A percentile compares a stretch with the other conserved stretches of the same genome.
Evolutionary conservation across 2,797 vertebrate genomes (phyloP).

Genomic region (Gambusia yucatana): DNA sequence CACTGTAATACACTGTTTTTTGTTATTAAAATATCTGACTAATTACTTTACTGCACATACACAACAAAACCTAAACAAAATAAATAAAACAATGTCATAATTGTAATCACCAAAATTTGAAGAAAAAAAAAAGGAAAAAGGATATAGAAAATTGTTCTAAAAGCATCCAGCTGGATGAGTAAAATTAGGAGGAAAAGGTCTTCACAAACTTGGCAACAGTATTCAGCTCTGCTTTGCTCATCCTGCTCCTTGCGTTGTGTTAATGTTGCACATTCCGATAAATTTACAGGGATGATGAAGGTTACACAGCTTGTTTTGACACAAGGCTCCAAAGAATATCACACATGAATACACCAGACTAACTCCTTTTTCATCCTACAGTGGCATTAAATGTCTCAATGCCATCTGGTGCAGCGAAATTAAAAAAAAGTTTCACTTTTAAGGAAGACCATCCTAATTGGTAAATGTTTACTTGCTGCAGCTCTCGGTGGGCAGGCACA

Average conservation of each 20-base stretch:
- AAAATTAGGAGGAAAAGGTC: not conserved
- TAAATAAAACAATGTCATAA: not conserved
- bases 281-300: conserved; percentile 44
- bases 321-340: conserved; percentile 50
- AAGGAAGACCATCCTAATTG: conserved; percentile 73
- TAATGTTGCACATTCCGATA: conserved; percentile 40
- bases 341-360: conserved; percentile 42
- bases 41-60: not conserved
- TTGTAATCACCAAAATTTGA: not conserved
- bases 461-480: conserved; percentile 76
- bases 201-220: not conserved
- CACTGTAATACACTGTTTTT: too few species aligned
- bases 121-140: not conserved
- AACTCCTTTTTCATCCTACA: conserved; percentile 59
- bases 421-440: conserved; percentile 49
- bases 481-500: conserved; percentile 55
- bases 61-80: not conserved
- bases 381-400: conserved; percentile 69
- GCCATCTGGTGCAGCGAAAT: conserved; percentile 69
- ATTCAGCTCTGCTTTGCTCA: conserved; percentile 19
- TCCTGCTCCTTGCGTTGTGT: conserved; percentile 13
- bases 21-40: not conserved
- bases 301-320: conserved; percentile 85
- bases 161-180: not conserved
- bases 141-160: not conserved